Base-by-base conservation (phyloP, 1,140 invertebrate species). In the Wasmannia auropunctata region DNA sequence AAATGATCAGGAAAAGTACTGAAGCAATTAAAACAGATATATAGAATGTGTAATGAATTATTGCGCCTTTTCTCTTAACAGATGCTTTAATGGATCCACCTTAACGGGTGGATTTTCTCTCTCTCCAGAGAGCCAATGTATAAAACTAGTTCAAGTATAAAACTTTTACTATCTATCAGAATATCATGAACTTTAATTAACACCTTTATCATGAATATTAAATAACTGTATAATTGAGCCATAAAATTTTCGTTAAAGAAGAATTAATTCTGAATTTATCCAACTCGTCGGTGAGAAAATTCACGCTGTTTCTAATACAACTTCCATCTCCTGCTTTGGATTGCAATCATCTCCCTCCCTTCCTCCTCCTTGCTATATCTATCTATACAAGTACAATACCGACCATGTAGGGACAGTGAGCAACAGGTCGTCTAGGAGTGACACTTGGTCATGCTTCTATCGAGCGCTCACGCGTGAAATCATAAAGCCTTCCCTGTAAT, bases 391-490 rank as follows among this genome's bases (percentile, higher is more conserved):
- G 10, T 31, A 46, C 8, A 43, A 31, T 51, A 67, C 14, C 22
- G 62, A n/a, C n/a, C 2, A 34, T 16, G 25, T 56, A 34, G 79
- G 8, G 5, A 58, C 0, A 43, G 51, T 14, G 79, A 74, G 79
- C 79, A 83, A 83, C 79, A 83, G 79, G 79, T 83, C 67, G 51
- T 72, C 65, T 58, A 58, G 25, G 11, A 40, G 28, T 60, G 79
- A 83, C 79, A 83, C 40, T 74, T 40, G 67, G 51, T 43, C 67
- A 40, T 72, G 25, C 11, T 58, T 40, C n/a, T 43, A 83, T 83
- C n/a, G 37, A 72, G 43, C 65, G 65, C 14, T 72, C 65, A 34
- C 40, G 43, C 60, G 43, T 79, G 25, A 40, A 37, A 74, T 37
- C 56, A 25, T 58, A 43, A 72, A 83, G 51, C 25, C 2, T 72